Conservation (phyloP, 2,113 vertebrate genomes). For the Callionymus lyra region DNA sequence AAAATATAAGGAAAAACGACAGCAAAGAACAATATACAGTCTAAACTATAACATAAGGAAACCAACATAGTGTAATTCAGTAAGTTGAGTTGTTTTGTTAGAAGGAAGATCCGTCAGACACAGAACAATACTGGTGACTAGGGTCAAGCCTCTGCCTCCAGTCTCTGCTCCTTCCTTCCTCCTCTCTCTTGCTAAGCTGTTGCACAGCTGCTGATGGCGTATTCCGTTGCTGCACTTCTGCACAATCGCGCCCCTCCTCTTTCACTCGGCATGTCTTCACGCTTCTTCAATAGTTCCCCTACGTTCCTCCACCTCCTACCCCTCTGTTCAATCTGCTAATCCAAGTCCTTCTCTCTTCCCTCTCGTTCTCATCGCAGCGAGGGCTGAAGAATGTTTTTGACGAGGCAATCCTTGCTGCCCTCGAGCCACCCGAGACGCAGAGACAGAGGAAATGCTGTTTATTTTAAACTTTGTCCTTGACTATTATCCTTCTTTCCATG, state of each 20-base stretch:
- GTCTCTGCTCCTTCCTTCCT: slow-evolving; percentile 32
- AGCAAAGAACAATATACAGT: too few relatives aligned
- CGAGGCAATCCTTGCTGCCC: slow-evolving; percentile 99
- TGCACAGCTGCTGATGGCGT: slow-evolving; percentile 38
- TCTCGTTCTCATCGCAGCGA: slow-evolving; percentile 90
- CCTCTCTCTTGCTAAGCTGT: slow-evolving; percentile 9
- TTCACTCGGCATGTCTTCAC: neutral
- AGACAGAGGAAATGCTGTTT: slow-evolving; percentile 92
- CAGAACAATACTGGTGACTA: slow-evolving; percentile 49
- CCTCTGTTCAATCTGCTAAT: slow-evolving; percentile 40
- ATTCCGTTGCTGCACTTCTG: slow-evolving; percentile 41
- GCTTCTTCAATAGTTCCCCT: neutral
- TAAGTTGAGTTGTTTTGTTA: neutral
- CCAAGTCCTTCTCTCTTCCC: slow-evolving; percentile 71
- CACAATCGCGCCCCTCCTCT: neutral
- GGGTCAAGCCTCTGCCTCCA: slow-evolving; percentile 15
- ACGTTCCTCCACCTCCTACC: slow-evolving; percentile 2
- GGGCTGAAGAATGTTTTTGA: slow-evolving; percentile 99
- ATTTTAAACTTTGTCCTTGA: slow-evolving; percentile 52
- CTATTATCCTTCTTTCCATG: slow-evolving; percentile 13
- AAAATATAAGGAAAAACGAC: too few relatives aligned
- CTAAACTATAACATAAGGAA: too few relatives aligned
- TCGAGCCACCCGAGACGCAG: slow-evolving; percentile 97
- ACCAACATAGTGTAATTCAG: too few relatives aligned
- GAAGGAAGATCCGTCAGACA: slow-evolving; percentile 4